Conservation (phyloP, 2,797 vertebrate genomes). For the Sternotherus odoratus region DNA sequence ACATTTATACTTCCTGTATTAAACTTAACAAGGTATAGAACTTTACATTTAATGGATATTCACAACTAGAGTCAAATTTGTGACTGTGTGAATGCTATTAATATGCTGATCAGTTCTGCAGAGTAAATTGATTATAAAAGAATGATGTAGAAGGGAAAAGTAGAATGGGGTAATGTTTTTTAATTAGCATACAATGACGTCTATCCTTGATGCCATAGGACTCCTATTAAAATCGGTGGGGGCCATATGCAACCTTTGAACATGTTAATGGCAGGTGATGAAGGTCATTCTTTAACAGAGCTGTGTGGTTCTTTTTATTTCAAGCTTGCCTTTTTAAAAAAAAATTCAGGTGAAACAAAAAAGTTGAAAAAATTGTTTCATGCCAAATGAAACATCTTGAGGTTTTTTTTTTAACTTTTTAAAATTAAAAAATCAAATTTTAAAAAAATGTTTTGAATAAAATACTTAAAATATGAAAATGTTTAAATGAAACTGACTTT, state of each 20-base stretch:
- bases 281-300: not conserved
- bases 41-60: conserved; percentile 72
- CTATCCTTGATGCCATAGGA: not conserved
- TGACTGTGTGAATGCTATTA: conserved; percentile 69
- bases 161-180: conserved; percentile 61
- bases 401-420: not conserved
- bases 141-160: conserved; percentile 54
- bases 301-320: not conserved
- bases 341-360: not conserved
- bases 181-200: conserved; percentile 62
- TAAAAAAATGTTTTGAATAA: no score
- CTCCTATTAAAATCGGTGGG: not conserved
- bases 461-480: no score
- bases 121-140: conserved; percentile 66
- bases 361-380: not conserved
- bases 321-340: not conserved
- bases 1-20: conserved; percentile 43
- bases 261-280: not conserved
- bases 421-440: not conserved
- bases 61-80: conserved; percentile 69
- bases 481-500: no score
- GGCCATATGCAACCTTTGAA: not conserved
- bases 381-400: not conserved
- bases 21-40: conserved; percentile 45
- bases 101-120: conserved; percentile 74